phyloP scores from a whole-genome alignment of 2,797 vertebrate species.

The Peromyscus nudipes region DNA sequence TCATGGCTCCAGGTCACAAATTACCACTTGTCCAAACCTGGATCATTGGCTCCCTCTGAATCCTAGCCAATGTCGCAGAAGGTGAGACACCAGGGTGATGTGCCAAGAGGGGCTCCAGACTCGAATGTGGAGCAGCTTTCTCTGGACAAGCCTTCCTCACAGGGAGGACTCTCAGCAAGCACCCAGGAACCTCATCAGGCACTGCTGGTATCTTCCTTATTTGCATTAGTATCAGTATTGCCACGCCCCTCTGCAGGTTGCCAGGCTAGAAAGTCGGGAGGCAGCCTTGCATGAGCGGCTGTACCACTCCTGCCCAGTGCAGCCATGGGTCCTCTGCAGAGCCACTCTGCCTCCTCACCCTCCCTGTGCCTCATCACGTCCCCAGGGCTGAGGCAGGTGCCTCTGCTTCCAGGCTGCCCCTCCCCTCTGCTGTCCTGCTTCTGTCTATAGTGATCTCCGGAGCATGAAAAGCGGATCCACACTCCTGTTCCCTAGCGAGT shows the following conservation, averaged over 20 bases:
- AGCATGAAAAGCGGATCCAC: not conserved
- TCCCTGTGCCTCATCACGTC: not conserved
- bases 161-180: not conserved
- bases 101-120: not conserved
- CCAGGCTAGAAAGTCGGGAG: not conserved
- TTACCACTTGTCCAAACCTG: not conserved
- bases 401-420: not conserved
- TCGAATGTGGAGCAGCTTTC: not conserved
- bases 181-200: not conserved
- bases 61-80: not conserved
- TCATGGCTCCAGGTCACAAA: not conserved
- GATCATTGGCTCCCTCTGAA: not conserved
- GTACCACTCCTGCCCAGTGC: not conserved
- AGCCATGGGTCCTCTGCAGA: not conserved
- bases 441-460: not conserved
- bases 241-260: not conserved
- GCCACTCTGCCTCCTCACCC: fast-evolving
- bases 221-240: not conserved
- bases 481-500: not conserved
- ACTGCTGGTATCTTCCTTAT: not conserved
- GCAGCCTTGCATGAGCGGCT: not conserved
- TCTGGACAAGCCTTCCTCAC: not conserved
- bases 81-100: fast-evolving
- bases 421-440: not conserved
- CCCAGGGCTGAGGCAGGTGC: not conserved